phyloP scores from a whole-genome alignment of 2,797 vertebrate species.

The Scolopax bukidnonensis region DNA sequence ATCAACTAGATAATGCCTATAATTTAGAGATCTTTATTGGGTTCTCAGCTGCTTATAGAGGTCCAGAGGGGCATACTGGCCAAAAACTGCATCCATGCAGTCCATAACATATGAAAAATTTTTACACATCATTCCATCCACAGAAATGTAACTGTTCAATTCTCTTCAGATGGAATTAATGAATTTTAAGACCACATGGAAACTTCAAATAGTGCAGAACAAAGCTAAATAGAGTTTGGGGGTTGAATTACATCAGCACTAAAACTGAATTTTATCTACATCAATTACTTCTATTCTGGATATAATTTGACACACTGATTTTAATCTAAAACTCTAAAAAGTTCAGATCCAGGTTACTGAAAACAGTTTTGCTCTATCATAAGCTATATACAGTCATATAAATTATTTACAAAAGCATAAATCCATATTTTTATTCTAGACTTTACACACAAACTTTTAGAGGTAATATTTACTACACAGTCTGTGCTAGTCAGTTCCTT shows the following conservation, averaged over 20 bases:
- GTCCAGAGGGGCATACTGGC: background rate
- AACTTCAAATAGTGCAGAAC: conserved; percentile 35
- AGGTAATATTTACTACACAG: background rate
- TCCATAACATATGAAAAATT: background rate
- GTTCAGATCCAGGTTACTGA: background rate
- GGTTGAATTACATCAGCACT: background rate
- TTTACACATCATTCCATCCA: background rate
- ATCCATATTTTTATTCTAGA: background rate
- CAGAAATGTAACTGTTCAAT: background rate
- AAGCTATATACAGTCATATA: background rate
- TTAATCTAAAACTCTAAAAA: background rate
- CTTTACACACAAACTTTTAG: background rate
- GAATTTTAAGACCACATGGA: conserved; percentile 27
- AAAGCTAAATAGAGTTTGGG: conserved; percentile 6
- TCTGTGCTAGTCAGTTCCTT: background rate
- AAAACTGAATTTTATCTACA: background rate
- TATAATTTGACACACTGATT: background rate
- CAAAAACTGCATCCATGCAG: background rate
- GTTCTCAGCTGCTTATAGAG: background rate
- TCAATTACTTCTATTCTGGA: conserved; percentile 22
- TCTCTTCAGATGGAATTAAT: conserved; percentile 30
- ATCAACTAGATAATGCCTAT: conserved; percentile 15
- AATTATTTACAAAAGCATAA: background rate
- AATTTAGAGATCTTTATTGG: conserved; percentile 17
- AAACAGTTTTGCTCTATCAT: background rate